A percentile compares a stretch with the other conserved stretches of the same genome.
Conservation (phyloP, 1,140 invertebrate species). For the Drosophila mojavensis region DNA sequence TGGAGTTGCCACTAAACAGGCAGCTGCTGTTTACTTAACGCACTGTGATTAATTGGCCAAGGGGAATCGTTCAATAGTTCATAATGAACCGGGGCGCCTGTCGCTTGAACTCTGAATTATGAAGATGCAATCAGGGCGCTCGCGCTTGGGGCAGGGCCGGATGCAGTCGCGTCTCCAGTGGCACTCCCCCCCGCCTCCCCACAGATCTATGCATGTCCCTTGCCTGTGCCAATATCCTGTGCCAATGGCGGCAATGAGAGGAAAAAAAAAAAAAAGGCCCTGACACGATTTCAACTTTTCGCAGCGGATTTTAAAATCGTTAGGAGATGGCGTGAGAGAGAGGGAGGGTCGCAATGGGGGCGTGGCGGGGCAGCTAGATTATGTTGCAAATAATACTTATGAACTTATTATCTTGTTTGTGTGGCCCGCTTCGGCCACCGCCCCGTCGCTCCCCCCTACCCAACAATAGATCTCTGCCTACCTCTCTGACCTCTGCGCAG, state of each 20-base stretch:
- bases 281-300: slow-evolving; percentile 67
- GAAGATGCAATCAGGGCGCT: slow-evolving; percentile 25
- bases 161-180: background rate
- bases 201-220: slow-evolving; percentile 58
- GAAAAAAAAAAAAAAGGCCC: slow-evolving; percentile 55
- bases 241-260: slow-evolving; percentile 18
- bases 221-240: slow-evolving; percentile 50
- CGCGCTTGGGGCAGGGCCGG: background rate
- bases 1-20: slow-evolving; percentile 55
- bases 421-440: slow-evolving; percentile 5
- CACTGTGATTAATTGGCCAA: slow-evolving; percentile 54
- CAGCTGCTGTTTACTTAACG: slow-evolving; percentile 70
- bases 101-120: slow-evolving; percentile 28
- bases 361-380: slow-evolving; percentile 46
- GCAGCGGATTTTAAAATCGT: slow-evolving; percentile 70
- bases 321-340: slow-evolving; percentile 25
- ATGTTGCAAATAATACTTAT: slow-evolving; percentile 80
- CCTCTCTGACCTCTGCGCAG: slow-evolving; percentile 25
- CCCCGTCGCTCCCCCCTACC: background rate
- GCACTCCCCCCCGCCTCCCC: background rate
- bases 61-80: slow-evolving; percentile 17
- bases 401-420: slow-evolving; percentile 83
- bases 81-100: slow-evolving; percentile 14
- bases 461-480: too few species aligned
- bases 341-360: background rate